phyloP scores from a whole-genome alignment of 1,140 invertebrate genomes.

The Apis cerana region DNA sequence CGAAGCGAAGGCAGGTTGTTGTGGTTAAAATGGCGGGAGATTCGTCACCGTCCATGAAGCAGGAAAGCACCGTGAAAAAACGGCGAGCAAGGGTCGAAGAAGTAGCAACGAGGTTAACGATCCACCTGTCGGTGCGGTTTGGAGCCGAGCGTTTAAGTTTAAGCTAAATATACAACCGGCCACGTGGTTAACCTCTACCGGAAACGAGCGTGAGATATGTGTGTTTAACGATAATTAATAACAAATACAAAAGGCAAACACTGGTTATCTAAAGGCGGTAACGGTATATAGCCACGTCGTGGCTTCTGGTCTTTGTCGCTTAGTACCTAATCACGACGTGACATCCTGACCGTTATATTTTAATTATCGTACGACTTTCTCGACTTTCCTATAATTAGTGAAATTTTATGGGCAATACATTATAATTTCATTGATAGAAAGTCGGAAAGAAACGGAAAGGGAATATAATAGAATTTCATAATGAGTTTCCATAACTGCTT shows the following conservation, averaged over 20 bases:
- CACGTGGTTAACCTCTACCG: slow-evolving; percentile 46
- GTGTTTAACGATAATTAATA: slow-evolving; percentile 22
- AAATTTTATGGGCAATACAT: too few species aligned
- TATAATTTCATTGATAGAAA: too few species aligned
- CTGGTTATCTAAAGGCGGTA: neutral
- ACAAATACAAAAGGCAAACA: neutral
- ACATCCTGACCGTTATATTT: too few species aligned
- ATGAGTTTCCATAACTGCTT: too few species aligned
- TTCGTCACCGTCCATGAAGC: slow-evolving; percentile 54
- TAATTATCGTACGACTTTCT: too few species aligned
- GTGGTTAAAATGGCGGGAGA: slow-evolving; percentile 21
- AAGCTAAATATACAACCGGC: slow-evolving; percentile 54
- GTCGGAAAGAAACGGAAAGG: too few species aligned
- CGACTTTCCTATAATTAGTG: too few species aligned
- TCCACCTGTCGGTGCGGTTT: slow-evolving; percentile 57
- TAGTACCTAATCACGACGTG: too few species aligned
- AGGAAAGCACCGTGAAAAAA: slow-evolving; percentile 47
- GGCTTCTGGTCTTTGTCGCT: neutral
- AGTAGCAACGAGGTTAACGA: slow-evolving; percentile 54
- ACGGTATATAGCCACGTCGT: neutral
- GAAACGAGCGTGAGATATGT: slow-evolving; percentile 35
- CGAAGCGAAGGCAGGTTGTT: slow-evolving; percentile 1
- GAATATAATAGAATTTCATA: too few species aligned
- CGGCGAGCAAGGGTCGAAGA: neutral
- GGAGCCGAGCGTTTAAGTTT: neutral